Evolutionary conservation across 2,888 invertebrate species (phyloP).

Genomic region (Masnerella sp.): DNA sequence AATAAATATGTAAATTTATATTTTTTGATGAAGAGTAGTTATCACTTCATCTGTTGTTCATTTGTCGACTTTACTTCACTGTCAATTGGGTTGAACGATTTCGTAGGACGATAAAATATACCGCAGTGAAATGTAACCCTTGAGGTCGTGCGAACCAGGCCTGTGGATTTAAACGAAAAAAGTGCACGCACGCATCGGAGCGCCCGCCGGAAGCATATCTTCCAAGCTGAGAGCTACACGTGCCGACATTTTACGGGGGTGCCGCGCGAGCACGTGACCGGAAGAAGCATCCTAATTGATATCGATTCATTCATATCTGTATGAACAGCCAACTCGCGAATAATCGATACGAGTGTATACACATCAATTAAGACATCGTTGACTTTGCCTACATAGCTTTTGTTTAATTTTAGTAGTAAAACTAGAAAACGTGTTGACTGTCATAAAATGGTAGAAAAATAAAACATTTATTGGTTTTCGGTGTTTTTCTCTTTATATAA

Average conservation of each 20-base stretch:
- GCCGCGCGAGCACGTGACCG: conserved; percentile 74
- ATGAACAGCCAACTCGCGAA: conserved; percentile 48
- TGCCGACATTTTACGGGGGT: conserved; percentile 70
- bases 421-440: too few species aligned
- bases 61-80: conserved; percentile 42
- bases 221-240: conserved; percentile 69
- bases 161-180: conserved; percentile 54
- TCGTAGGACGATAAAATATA: conserved; percentile 24
- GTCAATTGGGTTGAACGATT: conserved; percentile 34
- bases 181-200: conserved; percentile 46
- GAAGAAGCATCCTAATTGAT: conserved; percentile 77
- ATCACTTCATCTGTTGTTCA: conserved; percentile 10
- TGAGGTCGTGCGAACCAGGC: conserved; percentile 65
- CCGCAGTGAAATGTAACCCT: conserved; percentile 57
- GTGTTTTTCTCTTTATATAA: too few species aligned
- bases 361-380: conserved; percentile 49
- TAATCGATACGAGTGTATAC: conserved; percentile 42
- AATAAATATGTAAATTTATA: too few species aligned
- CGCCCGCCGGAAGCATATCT: conserved; percentile 62
- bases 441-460: too few species aligned
- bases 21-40: too few species aligned
- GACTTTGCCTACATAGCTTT: conserved; percentile 28
- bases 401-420: not conserved
- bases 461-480: too few species aligned
- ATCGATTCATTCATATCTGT: conserved; percentile 70